These are phyloP conservation scores for Alexandromys fortis DNA, from an alignment of 2,113 vertebrate species.

Conservation along the genomic window DNA sequence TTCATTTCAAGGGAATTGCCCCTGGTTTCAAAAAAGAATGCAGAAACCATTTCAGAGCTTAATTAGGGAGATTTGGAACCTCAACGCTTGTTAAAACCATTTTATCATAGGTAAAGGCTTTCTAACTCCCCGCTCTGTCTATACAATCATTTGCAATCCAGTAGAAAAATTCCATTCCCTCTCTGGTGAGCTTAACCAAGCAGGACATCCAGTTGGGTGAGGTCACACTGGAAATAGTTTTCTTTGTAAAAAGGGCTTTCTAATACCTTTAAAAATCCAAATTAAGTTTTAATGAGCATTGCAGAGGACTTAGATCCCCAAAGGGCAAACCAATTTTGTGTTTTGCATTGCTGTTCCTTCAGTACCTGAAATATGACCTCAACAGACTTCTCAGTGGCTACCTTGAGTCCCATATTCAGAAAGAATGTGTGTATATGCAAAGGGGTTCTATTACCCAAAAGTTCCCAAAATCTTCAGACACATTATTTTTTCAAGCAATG, in stretches of 20 bases:
- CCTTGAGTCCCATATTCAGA: conserved; percentile 59
- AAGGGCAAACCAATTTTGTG: conserved; percentile 74
- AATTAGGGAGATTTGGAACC: conserved; percentile 75
- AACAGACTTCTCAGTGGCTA: conserved; percentile 55
- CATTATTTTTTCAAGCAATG: conserved; percentile 57
- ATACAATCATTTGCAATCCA: conserved; percentile 69
- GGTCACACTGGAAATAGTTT: conserved; percentile 75
- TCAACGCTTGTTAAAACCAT: conserved; percentile 73
- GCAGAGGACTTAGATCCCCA: conserved; percentile 72
- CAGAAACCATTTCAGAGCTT: conserved; percentile 74
- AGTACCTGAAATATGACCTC: conserved; percentile 69
- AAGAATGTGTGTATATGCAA: conserved; percentile 58
- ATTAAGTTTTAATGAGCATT: conserved; percentile 80
- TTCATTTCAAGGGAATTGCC: conserved; percentile 77
- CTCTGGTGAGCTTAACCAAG: conserved; percentile 63
- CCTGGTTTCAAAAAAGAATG: conserved; percentile 68
- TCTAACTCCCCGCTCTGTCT: conserved; percentile 79
- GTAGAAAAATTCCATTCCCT: conserved; percentile 68
- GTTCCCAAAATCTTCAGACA: conserved; percentile 59
- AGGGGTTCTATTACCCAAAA: conserved; percentile 50
- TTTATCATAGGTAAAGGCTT: conserved; percentile 78
- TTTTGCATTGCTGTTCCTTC: conserved; percentile 64
- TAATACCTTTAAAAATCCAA: conserved; percentile 78
- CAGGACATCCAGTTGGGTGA: conserved; percentile 70
- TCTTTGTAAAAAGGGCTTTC: conserved; percentile 68